Evolutionary conservation across 2,888 invertebrate genomes (phyloP), one percentile per base, ranked within the genome.

Genomic region (Acronicta leporina): DNA sequence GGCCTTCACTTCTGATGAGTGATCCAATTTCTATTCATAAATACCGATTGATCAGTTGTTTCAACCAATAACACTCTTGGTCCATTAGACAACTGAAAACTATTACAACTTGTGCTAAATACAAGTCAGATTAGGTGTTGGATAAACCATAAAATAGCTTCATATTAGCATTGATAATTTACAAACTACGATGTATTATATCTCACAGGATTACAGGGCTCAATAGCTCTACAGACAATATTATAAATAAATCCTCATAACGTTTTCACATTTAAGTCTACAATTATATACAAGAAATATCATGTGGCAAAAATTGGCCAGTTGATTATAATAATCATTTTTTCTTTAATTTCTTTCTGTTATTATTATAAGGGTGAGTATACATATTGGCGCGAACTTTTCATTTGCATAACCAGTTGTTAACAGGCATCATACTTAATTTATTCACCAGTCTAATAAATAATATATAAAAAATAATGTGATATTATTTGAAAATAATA

Each of bases 261-360:
- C 30, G 50, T 50, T n/a, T n/a, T 15, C 25, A 59, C 46, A 42
- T 64, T 57, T 47, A 64, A 30, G 8, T 47, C 53, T 73, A 58
- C 58, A 62, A 57, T 51, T 64, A 69, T 76, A 20, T 76, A 73
- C 65, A 74, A 27, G 49, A 54, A 69, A 77, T 63, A 70, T 63
- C 62, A 47, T 61, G 52, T 43, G 55, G 58, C 41, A 48, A 61
- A 44, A 41, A 48, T 57, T 54, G 20, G 50, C 52, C 65, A 56
- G 45, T 51, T 52, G 51, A 57, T 59, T 54, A 62, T 60, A 52
- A 54, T n/a, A 25, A 38, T 41, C 3, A 5, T 6, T 27, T 27
- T 27, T 10, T 9, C 10, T 30, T 30, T 2, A 10, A 8, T 30
- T 13, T 35, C 2, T 45, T 56, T 46, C 41, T 4, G 20, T 57